Conservation (phyloP, 2,797 vertebrate species). For the Leptoclinus maculatus region DNA sequence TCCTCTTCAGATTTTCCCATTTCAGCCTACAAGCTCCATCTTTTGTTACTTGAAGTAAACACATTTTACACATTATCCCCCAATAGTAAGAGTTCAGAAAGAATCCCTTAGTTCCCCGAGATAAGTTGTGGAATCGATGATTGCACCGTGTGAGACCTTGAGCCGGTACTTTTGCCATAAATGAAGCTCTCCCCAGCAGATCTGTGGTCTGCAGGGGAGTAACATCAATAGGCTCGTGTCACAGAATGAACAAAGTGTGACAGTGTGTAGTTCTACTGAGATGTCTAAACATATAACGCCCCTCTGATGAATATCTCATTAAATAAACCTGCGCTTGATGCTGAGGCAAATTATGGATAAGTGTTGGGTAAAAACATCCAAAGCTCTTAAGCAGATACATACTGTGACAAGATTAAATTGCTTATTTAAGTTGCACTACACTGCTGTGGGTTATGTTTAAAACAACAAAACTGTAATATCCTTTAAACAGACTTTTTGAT, state of each 20-base stretch:
- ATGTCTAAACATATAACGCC: not conserved
- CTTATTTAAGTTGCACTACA: slow-evolving; percentile 1
- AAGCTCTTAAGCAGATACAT: not conserved
- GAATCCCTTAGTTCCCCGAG: slow-evolving; percentile 39
- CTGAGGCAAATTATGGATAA: slow-evolving; percentile 17
- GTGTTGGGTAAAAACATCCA: slow-evolving; percentile 9
- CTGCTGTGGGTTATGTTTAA: not conserved
- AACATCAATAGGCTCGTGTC: slow-evolving; percentile 28
- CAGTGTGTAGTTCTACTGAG: slow-evolving; percentile 17
- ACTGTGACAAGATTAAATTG: slow-evolving; percentile 6
- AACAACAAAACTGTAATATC: not conserved
- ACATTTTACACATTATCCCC: slow-evolving; percentile 49
- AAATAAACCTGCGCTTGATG: slow-evolving; percentile 13
- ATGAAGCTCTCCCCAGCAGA: slow-evolving; percentile 46
- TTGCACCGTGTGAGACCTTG: slow-evolving; percentile 27
- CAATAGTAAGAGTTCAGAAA: slow-evolving; percentile 42
- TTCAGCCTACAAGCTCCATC: slow-evolving; percentile 28
- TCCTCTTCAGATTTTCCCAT: slow-evolving; percentile 37
- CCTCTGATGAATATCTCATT: slow-evolving; percentile 35
- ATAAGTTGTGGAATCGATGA: slow-evolving; percentile 53
- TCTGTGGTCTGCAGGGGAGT: slow-evolving; percentile 33
- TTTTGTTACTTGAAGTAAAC: slow-evolving; percentile 56
- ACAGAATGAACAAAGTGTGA: slow-evolving; percentile 42
- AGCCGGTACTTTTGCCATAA: slow-evolving; percentile 36
- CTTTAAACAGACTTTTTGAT: not conserved